Base-by-base conservation (phyloP, 2,888 invertebrate species). In the Heliconius charithonia region DNA sequence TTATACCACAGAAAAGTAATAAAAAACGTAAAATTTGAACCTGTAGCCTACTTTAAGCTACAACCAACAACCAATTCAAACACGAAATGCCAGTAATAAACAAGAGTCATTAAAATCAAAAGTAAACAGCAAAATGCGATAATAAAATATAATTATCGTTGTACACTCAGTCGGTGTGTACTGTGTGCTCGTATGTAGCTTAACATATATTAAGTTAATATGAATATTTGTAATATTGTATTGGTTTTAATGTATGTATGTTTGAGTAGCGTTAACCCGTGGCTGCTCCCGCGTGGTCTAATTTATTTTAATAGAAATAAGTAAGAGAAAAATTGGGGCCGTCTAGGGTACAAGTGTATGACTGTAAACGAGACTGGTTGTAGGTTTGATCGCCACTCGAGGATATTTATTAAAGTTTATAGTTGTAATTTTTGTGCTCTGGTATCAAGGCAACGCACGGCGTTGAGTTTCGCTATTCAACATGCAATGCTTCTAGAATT, bases 141-240 rank as follows among this genome's bases (percentile, higher is more conserved):
- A 71, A 71, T 71, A 71, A 71, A 71, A 71, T 71, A 71, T 22
- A 22, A 71, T 71, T 56, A 71, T 56, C n/a, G 56, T 13, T 7
- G 13, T 32, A 71, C 56, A 29, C 19, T 19, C 71, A 56, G 22
- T 56, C 71, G 32, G 51, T 13, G 51, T 56, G 56, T 71, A 32
- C 27, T 63, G 25, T 27, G 12, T 63, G n/a, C 37, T 69, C 69
- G 41, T 69, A 56, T 32, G 71, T 45, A 69, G 71, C 51, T 71
- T 56, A 29, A 71, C 71, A 71, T 32, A 56, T 7, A 71, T 71
- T 71, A 32, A 71, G 51, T 71, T 56, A 71, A 71, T 71, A 71
- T 56, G 56, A 19, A 32, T 56, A 71, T 71, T 71, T 71, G 56
- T 51, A 29, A 41, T 51, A 51, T 25, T 51, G 19, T 51, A 45